A percentile compares a stretch with the other conserved stretches of the same genome.
Conservation (phyloP, 2,888 invertebrate genomes). For the Caenorhabditis sinica region DNA sequence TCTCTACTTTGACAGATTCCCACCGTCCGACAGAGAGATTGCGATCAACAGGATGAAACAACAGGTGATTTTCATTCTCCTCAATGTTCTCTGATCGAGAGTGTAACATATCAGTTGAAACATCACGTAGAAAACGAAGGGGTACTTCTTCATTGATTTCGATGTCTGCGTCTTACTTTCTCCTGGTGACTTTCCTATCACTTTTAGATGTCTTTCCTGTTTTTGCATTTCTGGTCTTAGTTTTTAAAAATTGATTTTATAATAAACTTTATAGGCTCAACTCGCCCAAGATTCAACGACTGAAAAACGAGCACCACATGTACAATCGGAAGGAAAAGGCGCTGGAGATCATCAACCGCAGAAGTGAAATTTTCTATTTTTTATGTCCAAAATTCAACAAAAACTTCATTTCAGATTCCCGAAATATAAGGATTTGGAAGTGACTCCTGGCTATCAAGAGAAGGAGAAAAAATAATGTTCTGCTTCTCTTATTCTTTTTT, state of each 20-base stretch:
- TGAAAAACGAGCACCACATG: conserved; percentile 78
- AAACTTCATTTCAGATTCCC: conserved; percentile 66
- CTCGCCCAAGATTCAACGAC: conserved; percentile 76
- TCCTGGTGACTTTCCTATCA: conserved; percentile 13
- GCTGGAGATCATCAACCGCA: conserved; percentile 63
- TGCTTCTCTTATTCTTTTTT: not conserved
- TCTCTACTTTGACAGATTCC: conserved; percentile 73
- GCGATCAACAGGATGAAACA: conserved; percentile 76
- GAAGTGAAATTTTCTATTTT: conserved; percentile 33
- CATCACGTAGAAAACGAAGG: conserved; percentile 24
- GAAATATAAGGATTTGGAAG: conserved; percentile 77
- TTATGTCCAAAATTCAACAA: not conserved
- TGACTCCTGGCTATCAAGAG: conserved; percentile 66
- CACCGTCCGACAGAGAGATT: conserved; percentile 81
- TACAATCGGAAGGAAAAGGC: conserved; percentile 72
- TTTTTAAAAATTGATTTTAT: not conserved
- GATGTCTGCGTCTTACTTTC: conserved; percentile 25
- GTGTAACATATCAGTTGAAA: conserved; percentile 27
- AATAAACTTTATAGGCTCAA: conserved; percentile 74
- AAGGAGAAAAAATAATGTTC: conserved; percentile 38
- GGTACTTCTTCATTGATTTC: not conserved
- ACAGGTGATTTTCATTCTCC: conserved; percentile 69
- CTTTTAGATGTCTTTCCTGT: not conserved
- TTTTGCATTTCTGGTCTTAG: not conserved
- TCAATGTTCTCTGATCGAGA: not conserved